Percentiles rank a stretch among this genome's conserved stretches.
Conservation (phyloP, 2,797 vertebrate species). For the Neopelma chrysocephalum region DNA sequence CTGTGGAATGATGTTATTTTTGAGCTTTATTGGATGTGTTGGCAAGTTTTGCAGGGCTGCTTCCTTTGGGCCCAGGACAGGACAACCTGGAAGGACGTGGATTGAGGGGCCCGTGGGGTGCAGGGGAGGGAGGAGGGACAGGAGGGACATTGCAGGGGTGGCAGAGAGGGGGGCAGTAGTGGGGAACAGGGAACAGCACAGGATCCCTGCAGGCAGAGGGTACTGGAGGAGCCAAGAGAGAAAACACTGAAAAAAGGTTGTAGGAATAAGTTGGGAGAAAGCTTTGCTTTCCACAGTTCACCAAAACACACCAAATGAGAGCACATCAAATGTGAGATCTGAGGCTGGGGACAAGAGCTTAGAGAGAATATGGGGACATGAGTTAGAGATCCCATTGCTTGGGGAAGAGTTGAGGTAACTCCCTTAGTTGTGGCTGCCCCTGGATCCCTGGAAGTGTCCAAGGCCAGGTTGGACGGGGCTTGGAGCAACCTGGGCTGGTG, state of each 20-base stretch:
- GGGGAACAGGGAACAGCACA: accelerated
- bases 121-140: background rate
- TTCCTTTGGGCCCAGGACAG: background rate
- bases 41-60: background rate
- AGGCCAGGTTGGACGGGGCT: accelerated
- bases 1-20: background rate
- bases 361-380: background rate
- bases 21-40: background rate
- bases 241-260: background rate
- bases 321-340: background rate
- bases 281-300: background rate
- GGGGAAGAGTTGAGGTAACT: background rate
- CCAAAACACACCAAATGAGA: background rate
- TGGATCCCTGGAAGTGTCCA: background rate
- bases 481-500: accelerated
- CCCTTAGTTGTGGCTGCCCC: background rate
- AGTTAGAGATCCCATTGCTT: background rate
- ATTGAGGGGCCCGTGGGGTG: background rate
- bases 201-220: background rate
- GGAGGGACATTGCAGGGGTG: background rate
- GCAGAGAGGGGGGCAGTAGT: background rate
- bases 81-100: background rate
- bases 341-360: background rate
- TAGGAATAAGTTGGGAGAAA: background rate
- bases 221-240: background rate